phyloP scores from a whole-genome alignment of 2,797 vertebrate genomes.

The Hippocampus kuda region DNA sequence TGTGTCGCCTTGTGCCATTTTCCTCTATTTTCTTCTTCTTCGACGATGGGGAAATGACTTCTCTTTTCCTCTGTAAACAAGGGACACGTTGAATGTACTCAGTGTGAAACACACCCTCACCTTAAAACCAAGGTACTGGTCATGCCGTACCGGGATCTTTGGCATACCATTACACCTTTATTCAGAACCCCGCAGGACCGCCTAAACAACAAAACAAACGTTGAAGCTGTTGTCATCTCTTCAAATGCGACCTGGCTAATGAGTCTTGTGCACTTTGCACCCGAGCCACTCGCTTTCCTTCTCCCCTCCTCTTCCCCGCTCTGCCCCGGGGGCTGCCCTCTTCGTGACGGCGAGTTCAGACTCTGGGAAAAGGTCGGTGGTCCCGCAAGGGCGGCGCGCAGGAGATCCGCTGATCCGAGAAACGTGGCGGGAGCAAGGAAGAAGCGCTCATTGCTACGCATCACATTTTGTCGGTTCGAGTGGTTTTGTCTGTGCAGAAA shows the following conservation, averaged over 20 bases:
- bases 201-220: too few species aligned
- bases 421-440: slow-evolving; percentile 24
- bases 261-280: slow-evolving; percentile 21
- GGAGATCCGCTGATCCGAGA: slow-evolving; percentile 32
- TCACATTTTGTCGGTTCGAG: slow-evolving; percentile 33
- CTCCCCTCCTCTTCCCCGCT: slow-evolving; percentile 1
- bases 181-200: too few species aligned
- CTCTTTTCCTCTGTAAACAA: neutral
- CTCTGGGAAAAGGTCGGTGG: slow-evolving; percentile 50
- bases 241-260: slow-evolving; percentile 16
- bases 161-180: too few species aligned
- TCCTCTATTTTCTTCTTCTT: slow-evolving; percentile 8
- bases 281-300: neutral
- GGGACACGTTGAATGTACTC: too few species aligned
- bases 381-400: slow-evolving; percentile 23
- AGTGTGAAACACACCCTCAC: too few species aligned
- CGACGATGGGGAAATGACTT: slow-evolving; percentile 20
- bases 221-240: neutral
- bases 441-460: slow-evolving; percentile 25
- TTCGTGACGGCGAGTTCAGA: slow-evolving; percentile 30
- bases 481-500: slow-evolving; percentile 33
- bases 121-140: too few species aligned
- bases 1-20: slow-evolving; percentile 32
- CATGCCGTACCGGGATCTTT: too few species aligned
- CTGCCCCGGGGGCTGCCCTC: slow-evolving; percentile 26